These are phyloP conservation scores for Hyperopisus bebe DNA, from an alignment of 2,113 vertebrate species.

Conservation along the genomic window DNA sequence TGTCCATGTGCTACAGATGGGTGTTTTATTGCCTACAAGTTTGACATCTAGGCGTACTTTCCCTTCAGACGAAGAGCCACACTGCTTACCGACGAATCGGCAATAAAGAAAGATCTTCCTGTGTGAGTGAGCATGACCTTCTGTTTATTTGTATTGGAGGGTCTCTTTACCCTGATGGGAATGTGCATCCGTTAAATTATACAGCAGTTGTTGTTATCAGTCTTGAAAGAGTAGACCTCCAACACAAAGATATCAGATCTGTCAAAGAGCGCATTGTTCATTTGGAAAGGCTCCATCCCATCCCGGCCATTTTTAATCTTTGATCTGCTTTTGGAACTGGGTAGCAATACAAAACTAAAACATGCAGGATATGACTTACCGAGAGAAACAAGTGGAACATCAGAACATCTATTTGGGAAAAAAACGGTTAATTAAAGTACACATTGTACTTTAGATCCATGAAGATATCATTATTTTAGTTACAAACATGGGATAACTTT, in stretches of 20 bases:
- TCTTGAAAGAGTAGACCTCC: not conserved
- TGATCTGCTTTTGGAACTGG: not conserved
- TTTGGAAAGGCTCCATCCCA: not conserved
- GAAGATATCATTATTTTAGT: not conserved
- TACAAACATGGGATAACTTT: not conserved
- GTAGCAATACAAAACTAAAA: not conserved
- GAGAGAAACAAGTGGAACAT: not conserved
- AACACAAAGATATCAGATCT: not conserved
- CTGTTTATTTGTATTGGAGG: not conserved
- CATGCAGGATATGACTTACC: not conserved
- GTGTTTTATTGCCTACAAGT: not conserved
- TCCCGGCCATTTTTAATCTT: not conserved
- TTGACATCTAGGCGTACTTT: not conserved
- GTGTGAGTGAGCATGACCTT: not conserved
- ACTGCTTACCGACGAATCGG: not conserved
- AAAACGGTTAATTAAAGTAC: not conserved
- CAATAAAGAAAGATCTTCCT: not conserved
- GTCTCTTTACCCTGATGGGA: not conserved
- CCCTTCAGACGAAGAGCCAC: not conserved
- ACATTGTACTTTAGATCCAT: not conserved
- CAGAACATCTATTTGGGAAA: not conserved
- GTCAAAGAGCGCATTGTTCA: not conserved
- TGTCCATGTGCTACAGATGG: not conserved
- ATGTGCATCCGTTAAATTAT: not conserved
- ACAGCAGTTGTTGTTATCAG: not conserved